phyloP scores from a whole-genome alignment of 2,797 vertebrate species.

The Urophycis tenuis region DNA sequence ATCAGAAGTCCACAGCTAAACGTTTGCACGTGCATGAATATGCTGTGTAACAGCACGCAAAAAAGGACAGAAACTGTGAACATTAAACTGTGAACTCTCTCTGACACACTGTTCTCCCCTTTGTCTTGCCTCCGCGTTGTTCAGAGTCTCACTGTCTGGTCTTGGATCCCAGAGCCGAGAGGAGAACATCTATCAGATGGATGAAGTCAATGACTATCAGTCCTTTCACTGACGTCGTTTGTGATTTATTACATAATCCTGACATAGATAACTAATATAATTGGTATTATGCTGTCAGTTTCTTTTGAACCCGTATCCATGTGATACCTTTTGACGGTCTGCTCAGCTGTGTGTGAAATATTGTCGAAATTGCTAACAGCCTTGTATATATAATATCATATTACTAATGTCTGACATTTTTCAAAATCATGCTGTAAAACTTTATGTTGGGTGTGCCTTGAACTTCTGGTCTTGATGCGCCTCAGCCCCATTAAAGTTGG shows the following conservation, averaged over 20 bases:
- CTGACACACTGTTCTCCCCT: slow-evolving; percentile 3
- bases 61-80: not conserved
- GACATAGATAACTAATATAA: not conserved
- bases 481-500: not conserved
- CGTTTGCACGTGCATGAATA: not conserved
- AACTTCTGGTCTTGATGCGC: not conserved
- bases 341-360: slow-evolving; percentile 1
- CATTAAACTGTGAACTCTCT: not conserved
- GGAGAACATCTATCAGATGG: slow-evolving; percentile 61
- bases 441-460: not conserved
- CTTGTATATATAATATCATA: not conserved
- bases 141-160: slow-evolving; percentile 25
- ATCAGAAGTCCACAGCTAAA: no score
- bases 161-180: slow-evolving; percentile 31
- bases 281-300: not conserved
- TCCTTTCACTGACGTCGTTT: slow-evolving; percentile 27
- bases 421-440: not conserved
- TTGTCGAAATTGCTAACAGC: not conserved
- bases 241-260: not conserved
- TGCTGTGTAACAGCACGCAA: not conserved
- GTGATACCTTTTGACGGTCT: not conserved
- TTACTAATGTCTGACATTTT: not conserved
- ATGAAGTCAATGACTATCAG: slow-evolving; percentile 41
- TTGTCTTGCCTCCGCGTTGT: slow-evolving; percentile 28
- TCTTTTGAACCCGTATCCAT: not conserved